A percentile compares a stretch with the other conserved stretches of the same genome.
phyloP scores from a whole-genome alignment of 2,888 invertebrate species.

The Polymixis lichenea region DNA sequence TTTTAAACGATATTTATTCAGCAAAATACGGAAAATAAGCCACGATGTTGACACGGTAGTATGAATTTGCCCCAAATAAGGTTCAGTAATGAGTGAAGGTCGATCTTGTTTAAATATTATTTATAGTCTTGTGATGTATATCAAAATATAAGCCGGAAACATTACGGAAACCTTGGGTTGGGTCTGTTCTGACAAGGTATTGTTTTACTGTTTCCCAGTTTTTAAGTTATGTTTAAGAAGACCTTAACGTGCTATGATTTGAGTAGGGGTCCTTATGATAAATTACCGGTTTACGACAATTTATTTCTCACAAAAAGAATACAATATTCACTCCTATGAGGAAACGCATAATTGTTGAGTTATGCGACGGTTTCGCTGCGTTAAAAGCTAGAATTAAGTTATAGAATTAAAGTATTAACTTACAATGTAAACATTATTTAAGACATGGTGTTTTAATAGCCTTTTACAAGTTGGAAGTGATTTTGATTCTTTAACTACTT shows the following conservation, averaged over 20 bases:
- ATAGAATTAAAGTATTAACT: too few species aligned
- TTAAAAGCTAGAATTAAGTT: too few species aligned
- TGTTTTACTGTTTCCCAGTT: conserved; percentile 20
- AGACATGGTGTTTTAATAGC: too few species aligned
- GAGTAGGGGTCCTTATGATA: not conserved
- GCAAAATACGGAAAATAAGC: conserved; percentile 5
- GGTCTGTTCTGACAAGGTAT: not conserved
- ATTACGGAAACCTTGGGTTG: conserved; percentile 36
- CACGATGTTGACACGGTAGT: conserved; percentile 20
- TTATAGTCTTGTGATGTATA: conserved; percentile 47
- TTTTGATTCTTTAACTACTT: too few species aligned
- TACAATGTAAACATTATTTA: too few species aligned
- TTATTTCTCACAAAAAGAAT: too few species aligned
- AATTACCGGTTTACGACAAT: too few species aligned
- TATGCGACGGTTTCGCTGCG: too few species aligned
- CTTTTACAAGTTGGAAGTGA: too few species aligned
- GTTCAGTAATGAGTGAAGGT: conserved; percentile 38
- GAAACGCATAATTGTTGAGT: too few species aligned
- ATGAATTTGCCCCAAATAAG: conserved; percentile 40
- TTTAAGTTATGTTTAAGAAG: not conserved
- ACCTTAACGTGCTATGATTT: not conserved
- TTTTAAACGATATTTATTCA: not conserved
- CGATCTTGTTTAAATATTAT: conserved; percentile 46
- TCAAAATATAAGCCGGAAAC: conserved; percentile 51
- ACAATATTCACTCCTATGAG: too few species aligned